phyloP scores from a whole-genome alignment of 2,888 invertebrate species.

The Azorinus chamasolen region DNA sequence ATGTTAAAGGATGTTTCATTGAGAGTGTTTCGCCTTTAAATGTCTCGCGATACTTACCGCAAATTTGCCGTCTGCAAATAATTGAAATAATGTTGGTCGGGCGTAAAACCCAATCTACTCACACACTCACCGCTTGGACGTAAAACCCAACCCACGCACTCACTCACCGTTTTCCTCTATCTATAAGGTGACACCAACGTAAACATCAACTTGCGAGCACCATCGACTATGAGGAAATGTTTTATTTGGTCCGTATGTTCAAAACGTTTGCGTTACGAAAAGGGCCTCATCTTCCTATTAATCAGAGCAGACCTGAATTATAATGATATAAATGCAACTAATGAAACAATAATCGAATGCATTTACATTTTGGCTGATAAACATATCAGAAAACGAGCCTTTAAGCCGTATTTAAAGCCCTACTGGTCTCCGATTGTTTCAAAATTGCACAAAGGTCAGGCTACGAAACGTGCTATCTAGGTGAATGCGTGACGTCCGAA shows the following conservation, averaged over 20 bases:
- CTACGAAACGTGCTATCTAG: no score
- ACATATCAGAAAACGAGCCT: neutral
- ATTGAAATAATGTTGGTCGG: no score
- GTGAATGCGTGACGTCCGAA: neutral
- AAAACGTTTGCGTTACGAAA: neutral
- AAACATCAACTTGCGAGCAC: neutral
- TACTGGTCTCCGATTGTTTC: neutral
- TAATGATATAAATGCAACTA: slow-evolving; percentile 2
- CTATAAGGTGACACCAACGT: neutral
- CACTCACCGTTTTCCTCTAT: no score
- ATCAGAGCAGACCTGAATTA: neutral
- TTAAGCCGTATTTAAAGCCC: neutral
- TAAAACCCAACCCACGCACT: no score
- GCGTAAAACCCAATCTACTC: no score
- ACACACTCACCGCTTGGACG: no score
- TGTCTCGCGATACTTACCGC: neutral
- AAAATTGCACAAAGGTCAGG: neutral
- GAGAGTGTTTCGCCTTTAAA: neutral
- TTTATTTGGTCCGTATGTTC: neutral
- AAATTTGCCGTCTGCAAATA: no score
- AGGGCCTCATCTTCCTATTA: neutral
- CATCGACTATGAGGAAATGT: neutral
- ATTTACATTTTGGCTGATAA: neutral
- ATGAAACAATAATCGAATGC: neutral
- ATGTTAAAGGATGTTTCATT: neutral